Conservation (phyloP, 2,888 invertebrate genomes). For the Buathra laborator region DNA sequence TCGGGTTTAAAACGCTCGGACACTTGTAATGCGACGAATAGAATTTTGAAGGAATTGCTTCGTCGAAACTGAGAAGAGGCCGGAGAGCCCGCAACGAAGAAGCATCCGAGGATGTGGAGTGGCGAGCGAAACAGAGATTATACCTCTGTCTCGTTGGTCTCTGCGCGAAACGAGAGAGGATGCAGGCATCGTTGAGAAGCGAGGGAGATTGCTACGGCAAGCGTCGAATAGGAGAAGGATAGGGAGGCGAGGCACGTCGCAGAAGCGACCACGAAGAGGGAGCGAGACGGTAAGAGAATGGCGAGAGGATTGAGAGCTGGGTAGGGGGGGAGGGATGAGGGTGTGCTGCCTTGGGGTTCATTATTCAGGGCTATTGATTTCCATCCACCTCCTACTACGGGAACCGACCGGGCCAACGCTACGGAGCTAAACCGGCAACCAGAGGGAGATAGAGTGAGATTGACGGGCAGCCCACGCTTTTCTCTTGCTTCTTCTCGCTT, state of each 20-base stretch:
- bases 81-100: constrained; percentile 6
- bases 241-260: constrained; percentile 41
- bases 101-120: not conserved
- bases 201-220: constrained; percentile 69
- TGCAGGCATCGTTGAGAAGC: constrained; percentile 49
- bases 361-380: constrained; percentile 85
- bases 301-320: constrained; percentile 65
- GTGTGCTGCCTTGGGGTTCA: constrained; percentile 82
- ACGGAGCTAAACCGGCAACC: constrained; percentile 72
- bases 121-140: constrained; percentile 22
- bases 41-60: constrained; percentile 1
- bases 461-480: constrained; percentile 73
- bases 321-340: constrained; percentile 65
- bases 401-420: constrained; percentile 77
- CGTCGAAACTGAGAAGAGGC: constrained; percentile 43
- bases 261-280: constrained; percentile 43
- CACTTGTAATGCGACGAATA: constrained; percentile 1
- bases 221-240: constrained; percentile 67
- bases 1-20: not conserved
- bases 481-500: constrained; percentile 68
- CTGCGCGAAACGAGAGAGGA: constrained; percentile 63
- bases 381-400: constrained; percentile 83
- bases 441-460: constrained; percentile 74
- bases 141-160: constrained; percentile 35
- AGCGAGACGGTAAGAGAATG: constrained; percentile 42